Percentiles rank a stretch among this genome's conserved stretches.
Conservation (phyloP, 1,140 invertebrate genomes). For the Aphelenchoides besseyi region DNA sequence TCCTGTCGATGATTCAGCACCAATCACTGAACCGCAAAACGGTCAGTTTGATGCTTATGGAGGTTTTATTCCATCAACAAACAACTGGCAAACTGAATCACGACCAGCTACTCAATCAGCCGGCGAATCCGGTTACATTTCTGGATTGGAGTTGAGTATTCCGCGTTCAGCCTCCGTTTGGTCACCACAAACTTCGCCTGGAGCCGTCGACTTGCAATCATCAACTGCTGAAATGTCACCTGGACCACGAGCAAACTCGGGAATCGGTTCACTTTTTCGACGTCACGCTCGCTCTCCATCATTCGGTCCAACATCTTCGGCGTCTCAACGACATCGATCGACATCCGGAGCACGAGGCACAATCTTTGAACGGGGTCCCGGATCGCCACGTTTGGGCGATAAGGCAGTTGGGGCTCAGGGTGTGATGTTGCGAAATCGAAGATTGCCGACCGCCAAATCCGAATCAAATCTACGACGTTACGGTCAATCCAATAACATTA, state of each 20-base stretch:
- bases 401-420: slow-evolving; percentile 1
- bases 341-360: not conserved
- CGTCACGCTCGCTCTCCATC: not conserved
- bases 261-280: not conserved
- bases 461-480: slow-evolving; percentile 11
- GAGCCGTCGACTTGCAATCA: too few species aligned
- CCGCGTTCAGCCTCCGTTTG: not conserved
- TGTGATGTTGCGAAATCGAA: not conserved
- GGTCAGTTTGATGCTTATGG: slow-evolving; percentile 14
- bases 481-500: slow-evolving; percentile 12
- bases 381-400: not conserved
- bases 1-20: not conserved
- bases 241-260: not conserved
- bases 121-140: not conserved
- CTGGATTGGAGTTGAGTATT: slow-evolving; percentile 5
- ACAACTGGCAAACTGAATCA: not conserved
- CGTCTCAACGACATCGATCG: not conserved
- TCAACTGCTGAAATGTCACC: not conserved
- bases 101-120: not conserved
- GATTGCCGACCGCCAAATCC: slow-evolving; percentile 16
- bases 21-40: slow-evolving; percentile 1
- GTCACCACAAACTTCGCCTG: slow-evolving; percentile 11
- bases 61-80: not conserved
- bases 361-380: not conserved
- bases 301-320: not conserved